phyloP scores from a whole-genome alignment of 2,797 vertebrate species.

The Siniperca undulata region DNA sequence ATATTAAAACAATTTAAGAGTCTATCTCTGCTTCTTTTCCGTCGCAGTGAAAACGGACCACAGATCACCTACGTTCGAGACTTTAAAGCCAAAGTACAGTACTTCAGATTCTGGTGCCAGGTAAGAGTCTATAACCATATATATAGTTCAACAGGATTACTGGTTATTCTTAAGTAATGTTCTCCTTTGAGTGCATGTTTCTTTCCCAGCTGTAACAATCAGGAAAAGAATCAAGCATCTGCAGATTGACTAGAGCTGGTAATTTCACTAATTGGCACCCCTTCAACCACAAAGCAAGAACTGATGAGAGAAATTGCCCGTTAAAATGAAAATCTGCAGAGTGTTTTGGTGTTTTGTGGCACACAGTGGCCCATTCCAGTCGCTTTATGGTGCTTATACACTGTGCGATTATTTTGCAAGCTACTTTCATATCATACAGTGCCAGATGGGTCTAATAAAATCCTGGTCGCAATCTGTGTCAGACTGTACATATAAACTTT shows the following conservation, averaged over 20 bases:
- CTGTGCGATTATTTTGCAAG: not conserved
- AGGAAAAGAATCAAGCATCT: not conserved
- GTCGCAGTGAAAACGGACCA: slow-evolving; percentile 93
- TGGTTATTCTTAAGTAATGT: not conserved
- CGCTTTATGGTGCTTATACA: not conserved
- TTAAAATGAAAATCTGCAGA: not conserved
- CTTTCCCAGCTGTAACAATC: not conserved
- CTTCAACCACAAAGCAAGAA: not conserved
- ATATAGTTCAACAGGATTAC: not conserved
- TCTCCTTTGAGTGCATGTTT: not conserved
- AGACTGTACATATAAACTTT: not conserved
- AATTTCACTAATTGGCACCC: too few relatives aligned
- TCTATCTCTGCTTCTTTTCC: not conserved
- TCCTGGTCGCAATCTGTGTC: not conserved
- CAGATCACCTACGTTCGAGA: slow-evolving; percentile 98
- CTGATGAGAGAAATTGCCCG: not conserved
- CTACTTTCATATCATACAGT: not conserved
- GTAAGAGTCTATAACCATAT: slow-evolving; percentile 75
- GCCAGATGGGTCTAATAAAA: not conserved
- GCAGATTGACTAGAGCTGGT: not conserved
- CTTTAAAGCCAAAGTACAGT: slow-evolving; percentile 98
- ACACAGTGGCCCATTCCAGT: too few relatives aligned
- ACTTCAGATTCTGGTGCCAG: slow-evolving; percentile 99
- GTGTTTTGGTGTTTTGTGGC: not conserved
- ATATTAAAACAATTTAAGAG: not conserved